phyloP scores from a whole-genome alignment of 2,113 vertebrate genomes.

The Mirza zaza region DNA sequence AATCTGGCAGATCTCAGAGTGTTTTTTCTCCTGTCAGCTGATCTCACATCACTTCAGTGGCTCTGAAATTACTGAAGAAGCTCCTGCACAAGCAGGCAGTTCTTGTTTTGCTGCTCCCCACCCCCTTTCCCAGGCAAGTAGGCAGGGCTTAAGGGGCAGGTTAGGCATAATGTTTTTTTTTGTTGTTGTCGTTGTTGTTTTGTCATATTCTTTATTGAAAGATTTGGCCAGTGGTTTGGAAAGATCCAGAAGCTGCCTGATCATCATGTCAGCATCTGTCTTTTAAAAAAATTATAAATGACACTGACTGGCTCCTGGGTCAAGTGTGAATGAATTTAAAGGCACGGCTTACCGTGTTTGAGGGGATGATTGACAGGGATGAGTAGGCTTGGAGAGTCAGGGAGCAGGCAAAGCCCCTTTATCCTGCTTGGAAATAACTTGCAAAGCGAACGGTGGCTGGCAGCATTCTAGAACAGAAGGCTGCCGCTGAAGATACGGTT shows the following conservation, averaged over 20 bases:
- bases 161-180: not conserved
- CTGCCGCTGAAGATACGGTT: not conserved
- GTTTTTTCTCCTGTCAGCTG: not conserved
- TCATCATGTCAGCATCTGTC: not conserved
- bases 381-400: not conserved
- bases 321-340: not conserved
- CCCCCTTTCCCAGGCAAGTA: not conserved
- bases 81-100: not conserved
- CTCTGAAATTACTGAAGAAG: not conserved
- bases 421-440: not conserved
- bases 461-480: not conserved
- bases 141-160: not conserved
- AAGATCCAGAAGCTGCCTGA: not conserved
- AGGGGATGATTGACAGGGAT: not conserved
- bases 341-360: not conserved
- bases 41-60: not conserved
- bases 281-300: not conserved
- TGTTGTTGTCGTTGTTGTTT: too few relatives aligned
- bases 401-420: too few relatives aligned
- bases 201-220: not conserved
- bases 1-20: not conserved
- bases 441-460: not conserved
- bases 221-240: not conserved
- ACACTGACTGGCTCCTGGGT: not conserved
- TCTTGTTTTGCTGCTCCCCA: not conserved